Evolutionary conservation across 1,140 invertebrate genomes (phyloP).

Genomic region (Sinella curviseta): DNA sequence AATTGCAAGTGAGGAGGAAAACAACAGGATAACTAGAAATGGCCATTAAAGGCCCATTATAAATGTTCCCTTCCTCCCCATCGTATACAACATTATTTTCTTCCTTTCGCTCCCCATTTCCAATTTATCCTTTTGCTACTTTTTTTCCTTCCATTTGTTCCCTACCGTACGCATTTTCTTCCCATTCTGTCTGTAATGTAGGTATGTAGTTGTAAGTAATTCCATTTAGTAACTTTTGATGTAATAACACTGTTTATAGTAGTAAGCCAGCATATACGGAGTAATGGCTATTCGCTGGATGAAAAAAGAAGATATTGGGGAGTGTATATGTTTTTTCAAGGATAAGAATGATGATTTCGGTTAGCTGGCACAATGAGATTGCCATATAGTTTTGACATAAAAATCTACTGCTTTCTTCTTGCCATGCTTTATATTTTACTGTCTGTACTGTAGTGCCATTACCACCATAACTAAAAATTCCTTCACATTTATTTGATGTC

Average conservation of each 20-base stretch:
- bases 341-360: too few relatives aligned
- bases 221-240: neutral
- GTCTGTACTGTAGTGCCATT: neutral
- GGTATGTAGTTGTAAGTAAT: neutral
- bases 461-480: neutral
- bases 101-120: conserved; percentile 5
- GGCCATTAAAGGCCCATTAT: conserved; percentile 20
- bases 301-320: too few relatives aligned
- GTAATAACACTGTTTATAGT: too few relatives aligned
- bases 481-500: neutral
- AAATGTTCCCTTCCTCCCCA: conserved; percentile 14
- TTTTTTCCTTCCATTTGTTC: conserved; percentile 3
- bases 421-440: neutral
- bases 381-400: neutral
- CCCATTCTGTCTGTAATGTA: neutral
- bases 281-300: too few relatives aligned
- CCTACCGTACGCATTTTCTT: neutral
- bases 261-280: too few relatives aligned
- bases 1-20: neutral
- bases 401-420: neutral
- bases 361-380: too few relatives aligned
- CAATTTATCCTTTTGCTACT: conserved; percentile 3
- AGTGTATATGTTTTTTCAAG: too few relatives aligned
- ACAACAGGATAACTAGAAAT: conserved; percentile 22
- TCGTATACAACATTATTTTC: neutral